Evolutionary conservation across 2,888 invertebrate species (phyloP).

Genomic region (Plutella xylostella): DNA sequence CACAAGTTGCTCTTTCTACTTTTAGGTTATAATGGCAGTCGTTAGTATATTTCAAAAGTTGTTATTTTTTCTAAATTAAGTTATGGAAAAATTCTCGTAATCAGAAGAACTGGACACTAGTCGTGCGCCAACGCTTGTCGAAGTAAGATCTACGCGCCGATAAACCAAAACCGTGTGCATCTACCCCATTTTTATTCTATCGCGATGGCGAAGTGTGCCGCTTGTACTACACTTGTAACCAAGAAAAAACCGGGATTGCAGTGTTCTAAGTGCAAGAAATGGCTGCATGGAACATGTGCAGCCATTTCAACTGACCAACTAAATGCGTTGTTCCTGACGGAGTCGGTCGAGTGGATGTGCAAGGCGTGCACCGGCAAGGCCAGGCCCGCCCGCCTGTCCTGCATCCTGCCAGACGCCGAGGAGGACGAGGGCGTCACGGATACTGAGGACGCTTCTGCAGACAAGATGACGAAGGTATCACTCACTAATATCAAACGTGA

Average conservation of each 20-base stretch:
- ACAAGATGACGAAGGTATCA: neutral
- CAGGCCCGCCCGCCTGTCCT: neutral
- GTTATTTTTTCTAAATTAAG: too few species aligned
- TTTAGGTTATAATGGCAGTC: too few species aligned
- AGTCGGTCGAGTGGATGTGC: neutral
- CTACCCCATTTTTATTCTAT: neutral
- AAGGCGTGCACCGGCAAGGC: neutral
- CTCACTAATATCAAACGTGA: neutral
- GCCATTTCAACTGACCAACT: neutral
- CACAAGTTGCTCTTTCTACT: too few species aligned
- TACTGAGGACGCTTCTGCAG: neutral
- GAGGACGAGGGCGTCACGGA: neutral
- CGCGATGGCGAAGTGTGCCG: neutral
- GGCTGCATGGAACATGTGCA: neutral
- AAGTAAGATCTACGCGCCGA: neutral
- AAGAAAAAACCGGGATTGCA: neutral
- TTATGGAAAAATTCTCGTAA: too few species aligned
- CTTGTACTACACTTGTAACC: neutral
- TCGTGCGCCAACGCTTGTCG: neutral
- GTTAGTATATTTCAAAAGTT: too few species aligned
- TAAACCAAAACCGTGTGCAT: neutral
- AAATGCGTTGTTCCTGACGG: neutral
- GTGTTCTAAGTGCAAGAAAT: neutral
- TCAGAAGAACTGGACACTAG: too few species aligned
- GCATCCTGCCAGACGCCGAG: neutral